Conservation (phyloP, 1,140 invertebrate genomes). For the Pomacea maculata region DNA sequence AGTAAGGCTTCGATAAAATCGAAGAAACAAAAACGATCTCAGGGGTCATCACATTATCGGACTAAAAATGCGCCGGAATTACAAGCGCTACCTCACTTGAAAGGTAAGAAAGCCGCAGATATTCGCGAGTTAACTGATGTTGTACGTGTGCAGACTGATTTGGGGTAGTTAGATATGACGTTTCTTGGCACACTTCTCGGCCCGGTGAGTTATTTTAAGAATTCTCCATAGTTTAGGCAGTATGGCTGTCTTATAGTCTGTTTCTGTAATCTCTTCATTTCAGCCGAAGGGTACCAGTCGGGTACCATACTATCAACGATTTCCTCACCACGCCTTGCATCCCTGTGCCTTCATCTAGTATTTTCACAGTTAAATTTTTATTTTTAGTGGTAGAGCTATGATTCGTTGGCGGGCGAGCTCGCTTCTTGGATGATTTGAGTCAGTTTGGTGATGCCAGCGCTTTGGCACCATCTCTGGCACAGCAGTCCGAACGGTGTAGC, state of each 20-base stretch:
- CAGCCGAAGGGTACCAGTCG: too few relatives aligned
- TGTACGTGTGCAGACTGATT: too few relatives aligned
- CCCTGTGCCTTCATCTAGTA: too few relatives aligned
- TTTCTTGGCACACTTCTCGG: conserved; percentile 20
- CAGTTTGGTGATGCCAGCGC: not conserved
- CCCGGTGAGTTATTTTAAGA: conserved; percentile 26
- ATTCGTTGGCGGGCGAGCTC: too few relatives aligned
- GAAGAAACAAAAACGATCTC: conserved; percentile 66
- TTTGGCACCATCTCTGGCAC: conserved; percentile 13
- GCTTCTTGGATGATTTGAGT: too few relatives aligned
- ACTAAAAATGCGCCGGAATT: conserved; percentile 65
- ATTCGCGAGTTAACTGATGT: too few relatives aligned
- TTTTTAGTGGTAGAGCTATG: too few relatives aligned
- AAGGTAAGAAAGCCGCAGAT: conserved; percentile 52
- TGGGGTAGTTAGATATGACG: conserved; percentile 15
- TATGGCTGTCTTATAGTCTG: conserved; percentile 20
- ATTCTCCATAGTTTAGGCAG: conserved; percentile 19
- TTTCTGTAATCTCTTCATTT: not conserved
- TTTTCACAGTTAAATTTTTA: too few relatives aligned
- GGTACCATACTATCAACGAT: too few relatives aligned
- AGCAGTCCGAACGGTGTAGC: conserved; percentile 16
- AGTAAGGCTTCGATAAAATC: conserved; percentile 64
- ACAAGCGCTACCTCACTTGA: conserved; percentile 63
- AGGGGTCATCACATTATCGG: conserved; percentile 66
- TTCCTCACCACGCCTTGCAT: too few relatives aligned